Conservation (phyloP, 2,113 vertebrate genomes). For the Halcyon malimbica region DNA sequence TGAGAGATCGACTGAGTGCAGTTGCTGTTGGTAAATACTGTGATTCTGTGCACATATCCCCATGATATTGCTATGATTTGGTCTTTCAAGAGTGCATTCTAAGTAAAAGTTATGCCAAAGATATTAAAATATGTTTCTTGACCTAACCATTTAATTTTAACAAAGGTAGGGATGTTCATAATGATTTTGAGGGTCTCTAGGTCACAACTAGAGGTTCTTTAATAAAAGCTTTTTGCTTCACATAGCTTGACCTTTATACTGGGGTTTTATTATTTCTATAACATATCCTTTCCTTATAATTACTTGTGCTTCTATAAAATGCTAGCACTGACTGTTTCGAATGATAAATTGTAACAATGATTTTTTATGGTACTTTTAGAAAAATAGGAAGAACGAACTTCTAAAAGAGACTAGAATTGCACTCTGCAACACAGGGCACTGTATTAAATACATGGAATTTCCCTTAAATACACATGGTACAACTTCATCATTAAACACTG, state of each 20-base stretch:
- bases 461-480: neutral
- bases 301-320: conserved; percentile 29
- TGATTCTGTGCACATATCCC: neutral
- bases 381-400: neutral
- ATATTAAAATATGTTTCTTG: neutral
- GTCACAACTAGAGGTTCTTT: conserved; percentile 23
- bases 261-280: conserved; percentile 44
- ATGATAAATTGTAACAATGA: neutral
- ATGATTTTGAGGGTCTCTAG: neutral
- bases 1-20: neutral
- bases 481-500: conserved; percentile 19
- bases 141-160: neutral
- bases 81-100: neutral
- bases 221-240: conserved; percentile 36
- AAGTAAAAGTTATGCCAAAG: neutral
- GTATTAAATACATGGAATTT: neutral
- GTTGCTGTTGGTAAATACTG: neutral
- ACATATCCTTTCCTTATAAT: conserved; percentile 1
- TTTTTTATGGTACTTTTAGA: conserved; percentile 11
- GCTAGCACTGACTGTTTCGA: neutral
- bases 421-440: neutral
- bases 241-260: conserved; percentile 14
- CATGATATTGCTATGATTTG: neutral
- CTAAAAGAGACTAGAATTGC: neutral
- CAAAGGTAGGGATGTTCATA: neutral